Percentiles rank a stretch among this genome's conserved stretches.
phyloP scores from a whole-genome alignment of 2,888 invertebrate genomes.

The Penaeus monodon region DNA sequence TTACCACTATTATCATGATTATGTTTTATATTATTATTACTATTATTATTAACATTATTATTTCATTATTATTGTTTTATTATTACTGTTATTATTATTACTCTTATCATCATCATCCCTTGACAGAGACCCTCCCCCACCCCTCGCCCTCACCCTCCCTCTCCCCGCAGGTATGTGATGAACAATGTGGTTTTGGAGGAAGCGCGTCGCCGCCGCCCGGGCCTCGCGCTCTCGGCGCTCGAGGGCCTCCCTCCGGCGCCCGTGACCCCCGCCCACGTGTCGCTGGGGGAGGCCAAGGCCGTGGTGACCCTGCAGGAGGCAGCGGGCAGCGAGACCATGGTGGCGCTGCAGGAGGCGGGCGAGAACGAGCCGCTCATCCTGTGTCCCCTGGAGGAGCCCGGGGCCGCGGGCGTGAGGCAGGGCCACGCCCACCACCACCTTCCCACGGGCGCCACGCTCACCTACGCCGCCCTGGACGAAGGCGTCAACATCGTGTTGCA shows the following conservation, averaged over 20 bases:
- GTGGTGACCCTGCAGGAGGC: conserved; percentile 30
- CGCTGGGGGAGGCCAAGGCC: background rate
- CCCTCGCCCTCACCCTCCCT: too few relatives aligned
- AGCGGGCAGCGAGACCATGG: background rate
- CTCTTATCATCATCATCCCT: too few relatives aligned
- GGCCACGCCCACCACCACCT: conserved; percentile 21
- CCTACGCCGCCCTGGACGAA: conserved; percentile 39
- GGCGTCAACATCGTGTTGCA: conserved; percentile 39
- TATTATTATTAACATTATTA: too few relatives aligned
- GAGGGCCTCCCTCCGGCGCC: background rate
- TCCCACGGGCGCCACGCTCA: conserved; percentile 33
- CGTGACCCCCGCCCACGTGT: background rate
- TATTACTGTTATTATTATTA: too few relatives aligned
- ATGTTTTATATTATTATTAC: too few relatives aligned
- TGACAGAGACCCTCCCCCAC: too few relatives aligned
- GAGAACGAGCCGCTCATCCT: conserved; percentile 21
- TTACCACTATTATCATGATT: too few relatives aligned
- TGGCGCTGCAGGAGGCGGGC: conserved; percentile 21
- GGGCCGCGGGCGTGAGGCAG: background rate
- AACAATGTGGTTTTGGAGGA: conserved; percentile 12
- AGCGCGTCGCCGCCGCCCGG: background rate
- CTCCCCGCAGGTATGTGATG: background rate
- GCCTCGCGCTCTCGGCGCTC: background rate
- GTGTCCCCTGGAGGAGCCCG: conserved; percentile 18
- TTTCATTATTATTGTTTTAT: too few relatives aligned